Evolutionary conservation across 2,113 vertebrate species (phyloP), one percentile per base, ranked within the genome.

Genomic region (Aythya baeri): DNA sequence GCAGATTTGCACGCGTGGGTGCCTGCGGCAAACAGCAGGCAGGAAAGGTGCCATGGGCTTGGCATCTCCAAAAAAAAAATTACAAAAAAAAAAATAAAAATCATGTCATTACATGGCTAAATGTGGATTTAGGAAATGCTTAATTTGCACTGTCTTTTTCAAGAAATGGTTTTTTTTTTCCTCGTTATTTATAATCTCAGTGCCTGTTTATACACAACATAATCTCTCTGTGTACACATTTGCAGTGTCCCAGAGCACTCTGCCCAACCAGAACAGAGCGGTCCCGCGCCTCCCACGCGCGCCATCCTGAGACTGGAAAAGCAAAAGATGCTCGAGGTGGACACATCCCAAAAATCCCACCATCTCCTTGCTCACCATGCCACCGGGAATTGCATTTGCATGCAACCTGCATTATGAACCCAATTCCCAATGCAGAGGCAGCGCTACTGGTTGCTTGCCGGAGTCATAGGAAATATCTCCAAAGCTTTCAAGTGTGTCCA

Each of bases 191-290:
- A 77, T 88, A 92, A 89, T 43, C 63, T 70, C 41, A 0, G 89
- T 8, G 89, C 85, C 78, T 0, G 5, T 88, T 95, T 94, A 75
- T 15, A 55, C 59, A 57, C 32, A 4, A 65, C 1, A 0, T 50
- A 13, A 96, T 74, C 91, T 77, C 85, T 63, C 27, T 90, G 86
- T 77, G 72, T 93, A 74, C 85, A 50, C 49, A 50, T 50, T 50
- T 50, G 4, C 87, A 52, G 66, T 88, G 75, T 72, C 91, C 77
- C 70, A 2, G 29, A 62, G 50, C 2, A 1, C 50, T 93, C 91
- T 93, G 61, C 83, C 76, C 7, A 23, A 41, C 32, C 68, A 6
- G 68, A 44, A 62, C 23, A 7, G 0, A 9, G 79, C 1, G 0
- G 73, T 32, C 86, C 94, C 0, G 11, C 0, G 1, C 59, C 89